Evolutionary conservation across 2,113 vertebrate species (phyloP).

Genomic region (Sinocyclocheilus grahami): DNA sequence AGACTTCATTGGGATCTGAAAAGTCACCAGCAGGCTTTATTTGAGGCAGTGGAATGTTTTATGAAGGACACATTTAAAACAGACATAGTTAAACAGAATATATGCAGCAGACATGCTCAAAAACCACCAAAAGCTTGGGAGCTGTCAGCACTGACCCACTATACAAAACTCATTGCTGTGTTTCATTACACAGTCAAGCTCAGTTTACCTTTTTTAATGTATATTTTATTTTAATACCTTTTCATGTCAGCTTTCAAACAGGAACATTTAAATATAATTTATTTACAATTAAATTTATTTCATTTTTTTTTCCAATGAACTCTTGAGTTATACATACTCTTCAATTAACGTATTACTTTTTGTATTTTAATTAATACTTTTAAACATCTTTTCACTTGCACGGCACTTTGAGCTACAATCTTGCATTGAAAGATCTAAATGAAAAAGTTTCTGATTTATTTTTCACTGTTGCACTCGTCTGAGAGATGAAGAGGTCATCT

Average conservation of each 20-base stretch:
- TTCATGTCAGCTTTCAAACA: neutral
- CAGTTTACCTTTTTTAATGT: neutral
- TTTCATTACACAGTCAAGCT: neutral
- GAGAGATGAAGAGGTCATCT: constrained; percentile 30
- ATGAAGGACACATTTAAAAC: neutral
- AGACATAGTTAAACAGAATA: constrained; percentile 1
- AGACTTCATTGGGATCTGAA: neutral
- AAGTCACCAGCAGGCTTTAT: neutral
- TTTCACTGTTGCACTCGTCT: neutral
- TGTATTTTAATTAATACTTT: neutral
- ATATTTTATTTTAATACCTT: neutral
- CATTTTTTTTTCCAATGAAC: too few relatives aligned
- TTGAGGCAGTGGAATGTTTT: neutral
- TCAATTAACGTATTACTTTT: neutral
- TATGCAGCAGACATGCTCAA: constrained; percentile 1
- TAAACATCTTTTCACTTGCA: neutral
- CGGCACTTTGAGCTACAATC: neutral
- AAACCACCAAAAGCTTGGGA: neutral
- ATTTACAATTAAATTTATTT: neutral
- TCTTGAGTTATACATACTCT: neutral
- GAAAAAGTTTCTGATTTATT: neutral
- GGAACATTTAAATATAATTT: neutral
- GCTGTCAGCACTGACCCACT: neutral
- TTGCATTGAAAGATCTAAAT: neutral
- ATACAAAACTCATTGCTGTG: neutral